Evolutionary conservation across 2,113 vertebrate genomes (phyloP).

Genomic region (Takifugu flavidus): DNA sequence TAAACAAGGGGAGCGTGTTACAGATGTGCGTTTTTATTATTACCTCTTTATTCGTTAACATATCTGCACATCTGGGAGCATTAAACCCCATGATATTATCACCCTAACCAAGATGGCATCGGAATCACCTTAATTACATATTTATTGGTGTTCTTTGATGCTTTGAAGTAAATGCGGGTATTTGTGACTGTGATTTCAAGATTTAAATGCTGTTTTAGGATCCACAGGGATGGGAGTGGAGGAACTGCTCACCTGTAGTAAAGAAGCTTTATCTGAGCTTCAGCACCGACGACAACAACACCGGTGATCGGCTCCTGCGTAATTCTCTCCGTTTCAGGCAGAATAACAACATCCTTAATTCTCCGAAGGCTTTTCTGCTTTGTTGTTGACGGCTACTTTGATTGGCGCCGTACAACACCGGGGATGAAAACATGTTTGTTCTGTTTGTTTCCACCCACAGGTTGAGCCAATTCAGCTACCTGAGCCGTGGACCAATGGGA

Average conservation of each 20-base stretch:
- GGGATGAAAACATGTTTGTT: conserved; percentile 65
- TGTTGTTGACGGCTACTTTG: conserved; percentile 41
- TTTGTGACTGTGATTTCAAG: too few species aligned
- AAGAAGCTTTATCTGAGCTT: conserved; percentile 25
- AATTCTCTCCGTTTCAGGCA: conserved; percentile 23
- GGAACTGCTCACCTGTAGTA: conserved; percentile 23
- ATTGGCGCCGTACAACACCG: conserved; percentile 29
- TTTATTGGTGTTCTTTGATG: too few species aligned
- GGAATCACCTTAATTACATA: too few species aligned
- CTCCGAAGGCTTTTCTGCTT: conserved; percentile 25
- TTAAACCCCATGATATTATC: too few species aligned
- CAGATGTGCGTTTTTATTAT: too few species aligned
- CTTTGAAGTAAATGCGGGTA: too few species aligned
- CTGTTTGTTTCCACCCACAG: conserved; percentile 39
- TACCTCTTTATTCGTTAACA: too few species aligned
- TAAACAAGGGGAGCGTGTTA: background rate
- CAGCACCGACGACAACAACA: background rate
- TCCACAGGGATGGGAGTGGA: background rate
- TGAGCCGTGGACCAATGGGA: conserved; percentile 26
- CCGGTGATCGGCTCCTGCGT: conserved; percentile 5
- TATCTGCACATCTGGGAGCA: too few species aligned
- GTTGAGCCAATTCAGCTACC: conserved; percentile 36
- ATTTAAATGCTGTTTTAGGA: too few species aligned
- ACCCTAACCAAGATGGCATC: too few species aligned
- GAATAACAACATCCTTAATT: conserved; percentile 3